Percentiles rank a stretch among this genome's conserved stretches.
Conservation (phyloP, 2,888 invertebrate species). For the Cryptophagus acutangulus region DNA sequence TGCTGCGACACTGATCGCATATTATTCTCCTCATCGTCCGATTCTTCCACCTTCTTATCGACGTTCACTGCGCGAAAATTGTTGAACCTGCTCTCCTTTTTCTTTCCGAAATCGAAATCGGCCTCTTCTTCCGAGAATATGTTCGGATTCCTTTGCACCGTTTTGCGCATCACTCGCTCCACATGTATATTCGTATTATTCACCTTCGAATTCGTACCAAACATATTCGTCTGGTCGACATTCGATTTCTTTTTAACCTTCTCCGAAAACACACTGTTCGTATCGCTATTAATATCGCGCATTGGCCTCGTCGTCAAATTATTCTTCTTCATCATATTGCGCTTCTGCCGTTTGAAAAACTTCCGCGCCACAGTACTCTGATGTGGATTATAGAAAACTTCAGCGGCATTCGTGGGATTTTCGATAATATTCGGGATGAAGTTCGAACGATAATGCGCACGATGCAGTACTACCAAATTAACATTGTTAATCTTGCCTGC, state of each 20-base stretch:
- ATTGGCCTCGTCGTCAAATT: constrained; percentile 62
- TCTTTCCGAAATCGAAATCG: constrained; percentile 44
- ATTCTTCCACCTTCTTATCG: constrained; percentile 19
- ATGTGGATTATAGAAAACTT: constrained; percentile 87
- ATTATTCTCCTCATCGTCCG: constrained; percentile 35
- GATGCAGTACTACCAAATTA: constrained; percentile 63
- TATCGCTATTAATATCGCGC: constrained; percentile 52
- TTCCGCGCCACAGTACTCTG: constrained; percentile 91
- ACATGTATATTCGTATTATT: constrained; percentile 78
- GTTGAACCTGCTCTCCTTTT: constrained; percentile 31
- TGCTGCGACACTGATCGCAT: constrained; percentile 67
- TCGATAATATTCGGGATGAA: constrained; percentile 47
- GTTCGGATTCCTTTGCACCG: constrained; percentile 60
- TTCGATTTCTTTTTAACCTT: constrained; percentile 48
- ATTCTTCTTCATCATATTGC: constrained; percentile 64
- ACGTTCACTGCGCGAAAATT: constrained; percentile 34
- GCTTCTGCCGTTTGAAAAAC: constrained; percentile 83
- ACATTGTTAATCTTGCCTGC: constrained; percentile 55
- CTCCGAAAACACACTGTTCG: constrained; percentile 41
- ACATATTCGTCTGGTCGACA: constrained; percentile 52
- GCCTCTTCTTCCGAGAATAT: constrained; percentile 61
- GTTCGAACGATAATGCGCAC: constrained; percentile 62
- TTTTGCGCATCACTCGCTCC: constrained; percentile 58
- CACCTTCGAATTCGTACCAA: constrained; percentile 69
- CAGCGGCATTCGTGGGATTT: constrained; percentile 61